A percentile compares a stretch with the other conserved stretches of the same genome.
Conservation (phyloP, 2,113 vertebrate genomes). For the Ictidomys tridecemlineatus region DNA sequence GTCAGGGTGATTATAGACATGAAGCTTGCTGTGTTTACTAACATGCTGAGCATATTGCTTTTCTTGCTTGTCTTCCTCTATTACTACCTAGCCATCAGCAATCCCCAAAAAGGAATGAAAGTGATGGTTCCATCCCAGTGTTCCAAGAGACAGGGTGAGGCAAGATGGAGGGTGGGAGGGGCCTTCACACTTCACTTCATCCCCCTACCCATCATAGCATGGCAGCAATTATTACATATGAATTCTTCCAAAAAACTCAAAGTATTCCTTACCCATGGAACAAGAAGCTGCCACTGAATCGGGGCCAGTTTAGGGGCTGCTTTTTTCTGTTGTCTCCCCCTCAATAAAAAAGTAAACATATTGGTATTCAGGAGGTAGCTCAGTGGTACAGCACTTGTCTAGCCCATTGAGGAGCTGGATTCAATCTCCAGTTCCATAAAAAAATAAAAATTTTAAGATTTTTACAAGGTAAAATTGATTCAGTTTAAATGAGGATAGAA, state of each 20-base stretch:
- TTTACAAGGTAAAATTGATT: constrained; percentile 1
- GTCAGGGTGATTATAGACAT: background rate
- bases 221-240: constrained; percentile 72
- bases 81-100: background rate
- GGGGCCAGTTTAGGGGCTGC: constrained; percentile 63
- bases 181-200: constrained; percentile 59
- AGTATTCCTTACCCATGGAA: constrained; percentile 72
- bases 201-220: constrained; percentile 66
- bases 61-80: background rate
- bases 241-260: constrained; percentile 78
- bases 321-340: constrained; percentile 40
- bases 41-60: background rate
- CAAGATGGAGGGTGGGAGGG: constrained; percentile 72
- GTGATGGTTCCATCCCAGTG: background rate
- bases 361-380: background rate
- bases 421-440: too few species aligned
- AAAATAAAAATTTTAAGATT: background rate
- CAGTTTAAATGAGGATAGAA: background rate
- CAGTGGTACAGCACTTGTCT: background rate
- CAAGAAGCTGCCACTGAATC: constrained; percentile 75
- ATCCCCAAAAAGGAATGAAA: background rate
- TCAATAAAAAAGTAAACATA: constrained; percentile 71
- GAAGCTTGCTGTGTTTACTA: too few species aligned
- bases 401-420: too few species aligned
- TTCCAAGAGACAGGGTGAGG: constrained; percentile 74